Evolutionary conservation across 2,113 vertebrate species (phyloP), one percentile per base, ranked within the genome.

Genomic region (Anolis carolinensis): DNA sequence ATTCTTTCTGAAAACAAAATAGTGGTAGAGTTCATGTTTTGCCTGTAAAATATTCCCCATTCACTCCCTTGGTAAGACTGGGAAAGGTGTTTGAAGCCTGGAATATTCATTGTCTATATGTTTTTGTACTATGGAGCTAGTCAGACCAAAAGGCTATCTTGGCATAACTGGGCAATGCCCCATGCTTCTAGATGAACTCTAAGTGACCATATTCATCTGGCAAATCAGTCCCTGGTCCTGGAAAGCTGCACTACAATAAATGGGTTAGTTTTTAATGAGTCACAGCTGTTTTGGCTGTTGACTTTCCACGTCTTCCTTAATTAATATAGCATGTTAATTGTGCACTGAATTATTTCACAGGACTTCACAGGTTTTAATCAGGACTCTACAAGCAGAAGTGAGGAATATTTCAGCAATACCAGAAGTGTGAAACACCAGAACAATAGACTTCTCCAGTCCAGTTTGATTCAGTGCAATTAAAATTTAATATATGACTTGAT

Each of bases 301-400:
- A 21, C 25, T 65, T 27, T 27, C 63, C 18, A 65, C 63, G 25
- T 27, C 63, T 48, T 92, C 82, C 82, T 89, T 36, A 48, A 65
- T 78, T 86, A 76, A 3, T 1, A 0, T 75, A 89, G 81, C 88
- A 89, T 90, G 80, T 36, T 92, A 82, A 90, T 94, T 50, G 55
- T 20, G n/a, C 20, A 21, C 9, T 59, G 74, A 83, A 89, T 86
- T 55, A 70, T 88, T 85, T 50, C 82, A 88, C 85, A 87, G 74
- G 92, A 83, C 85, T 93, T 87, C 90, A 44, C 76, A 91, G 50
- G 39, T 34, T n/a, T 87, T 67, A 72, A 36, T 62, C 16, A 48
- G 36, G 25, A n/a, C 59, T 36, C 80, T 59, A 59, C 2, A 0
- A 6, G 8, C 63, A 65, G 25, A 27, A 27, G 23, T 65, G 63